Evolutionary conservation across 2,113 vertebrate genomes (phyloP).

Genomic region (Crotophaga sulcirostris): DNA sequence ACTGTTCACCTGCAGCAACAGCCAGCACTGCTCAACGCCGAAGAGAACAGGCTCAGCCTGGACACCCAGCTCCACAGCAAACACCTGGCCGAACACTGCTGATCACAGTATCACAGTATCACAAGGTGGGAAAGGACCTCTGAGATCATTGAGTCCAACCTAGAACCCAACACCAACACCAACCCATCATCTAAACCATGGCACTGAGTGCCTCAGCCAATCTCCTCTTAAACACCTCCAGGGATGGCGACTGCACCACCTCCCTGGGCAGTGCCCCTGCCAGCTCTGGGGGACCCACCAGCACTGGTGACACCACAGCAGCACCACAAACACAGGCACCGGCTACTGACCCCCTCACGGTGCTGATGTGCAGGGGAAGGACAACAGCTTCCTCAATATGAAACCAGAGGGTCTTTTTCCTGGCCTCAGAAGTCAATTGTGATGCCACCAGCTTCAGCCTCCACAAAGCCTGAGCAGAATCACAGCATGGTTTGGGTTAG

Average conservation of each 20-base stretch:
- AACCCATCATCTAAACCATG: too few relatives aligned
- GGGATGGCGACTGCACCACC: too few relatives aligned
- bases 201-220: too few relatives aligned
- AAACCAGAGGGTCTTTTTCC: background rate
- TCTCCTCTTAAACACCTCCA: too few relatives aligned
- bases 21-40: background rate
- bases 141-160: too few relatives aligned
- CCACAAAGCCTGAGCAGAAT: background rate
- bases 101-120: too few relatives aligned
- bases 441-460: accelerated
- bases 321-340: background rate
- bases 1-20: accelerated
- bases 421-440: background rate
- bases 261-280: background rate
- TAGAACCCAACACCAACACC: too few relatives aligned
- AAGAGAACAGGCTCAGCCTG: background rate
- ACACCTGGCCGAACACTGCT: background rate
- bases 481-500: too few relatives aligned
- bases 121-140: too few relatives aligned
- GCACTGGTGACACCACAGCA: accelerated
- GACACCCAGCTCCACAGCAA: background rate
- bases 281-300: background rate
- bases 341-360: accelerated
- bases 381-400: background rate
- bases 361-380: accelerated